These are phyloP conservation scores for Drosophila meridiana DNA, from an alignment of 2,888 invertebrate genomes.

Conservation along the genomic window DNA sequence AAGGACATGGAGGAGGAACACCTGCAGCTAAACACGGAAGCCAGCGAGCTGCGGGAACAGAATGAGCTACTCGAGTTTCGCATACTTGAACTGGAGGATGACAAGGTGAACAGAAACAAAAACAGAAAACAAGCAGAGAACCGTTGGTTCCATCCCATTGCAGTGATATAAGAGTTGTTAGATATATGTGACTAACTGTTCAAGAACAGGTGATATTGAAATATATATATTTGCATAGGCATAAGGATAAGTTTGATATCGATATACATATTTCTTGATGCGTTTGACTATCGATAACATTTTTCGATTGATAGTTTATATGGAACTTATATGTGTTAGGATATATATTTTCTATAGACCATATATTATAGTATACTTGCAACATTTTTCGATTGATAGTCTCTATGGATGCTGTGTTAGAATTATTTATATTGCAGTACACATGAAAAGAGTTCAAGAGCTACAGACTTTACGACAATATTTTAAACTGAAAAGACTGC, in stretches of 20 bases:
- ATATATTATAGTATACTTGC: no score
- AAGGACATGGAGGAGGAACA: constrained; percentile 86
- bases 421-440: not conserved
- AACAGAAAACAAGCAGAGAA: not conserved
- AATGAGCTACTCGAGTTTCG: constrained; percentile 93
- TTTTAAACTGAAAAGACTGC: not conserved
- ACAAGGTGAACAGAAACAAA: constrained; percentile 82
- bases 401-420: not conserved
- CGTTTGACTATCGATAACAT: not conserved
- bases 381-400: not conserved
- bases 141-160: not conserved
- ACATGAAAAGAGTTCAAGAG: not conserved
- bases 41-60: constrained; percentile 91
- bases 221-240: no score
- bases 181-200: not conserved
- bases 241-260: not conserved
- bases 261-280: not conserved
- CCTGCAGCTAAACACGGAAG: constrained; percentile 88
- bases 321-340: no score
- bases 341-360: no score
- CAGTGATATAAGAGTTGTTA: not conserved
- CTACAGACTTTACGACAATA: no score
- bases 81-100: constrained; percentile 91
- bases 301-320: no score
- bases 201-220: no score